Conservation (phyloP, 2,797 vertebrate genomes). For the Pantherophis alleghaniensis region DNA sequence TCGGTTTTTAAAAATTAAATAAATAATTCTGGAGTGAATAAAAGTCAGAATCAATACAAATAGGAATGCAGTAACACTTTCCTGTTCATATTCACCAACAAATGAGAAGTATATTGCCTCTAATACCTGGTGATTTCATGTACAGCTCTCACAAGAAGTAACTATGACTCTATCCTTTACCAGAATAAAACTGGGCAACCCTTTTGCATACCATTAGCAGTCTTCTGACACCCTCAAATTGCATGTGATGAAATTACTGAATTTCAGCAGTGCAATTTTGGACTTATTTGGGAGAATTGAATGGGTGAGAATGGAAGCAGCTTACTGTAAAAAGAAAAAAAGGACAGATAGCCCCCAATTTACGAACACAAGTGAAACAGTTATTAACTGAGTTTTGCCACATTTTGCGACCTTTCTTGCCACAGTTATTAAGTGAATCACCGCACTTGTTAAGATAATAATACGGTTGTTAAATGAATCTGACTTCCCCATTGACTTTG, state of each 20-base stretch:
- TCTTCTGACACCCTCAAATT: neutral
- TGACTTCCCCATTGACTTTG: neutral
- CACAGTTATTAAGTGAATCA: neutral
- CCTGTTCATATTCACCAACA: neutral
- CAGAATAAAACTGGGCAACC: neutral
- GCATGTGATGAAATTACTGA: neutral
- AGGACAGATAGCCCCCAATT: too few species aligned
- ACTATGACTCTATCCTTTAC: neutral
- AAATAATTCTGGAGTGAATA: neutral
- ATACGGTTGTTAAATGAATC: neutral
- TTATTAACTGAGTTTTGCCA: neutral
- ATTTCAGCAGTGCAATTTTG: neutral
- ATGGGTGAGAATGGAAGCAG: neutral
- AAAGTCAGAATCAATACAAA: neutral
- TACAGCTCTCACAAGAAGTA: neutral
- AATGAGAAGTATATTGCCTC: neutral
- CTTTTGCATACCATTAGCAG: neutral
- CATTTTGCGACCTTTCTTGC: neutral
- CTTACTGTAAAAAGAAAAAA: neutral
- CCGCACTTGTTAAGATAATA: neutral
- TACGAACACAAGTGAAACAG: neutral
- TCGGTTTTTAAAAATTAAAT: constrained; percentile 6
- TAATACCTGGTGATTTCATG: neutral
- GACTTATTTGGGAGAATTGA: neutral
- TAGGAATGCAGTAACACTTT: neutral